These are phyloP conservation scores for Patella ulyssiponensis DNA, from an alignment of 2,888 invertebrate genomes.

Conservation along the genomic window DNA sequence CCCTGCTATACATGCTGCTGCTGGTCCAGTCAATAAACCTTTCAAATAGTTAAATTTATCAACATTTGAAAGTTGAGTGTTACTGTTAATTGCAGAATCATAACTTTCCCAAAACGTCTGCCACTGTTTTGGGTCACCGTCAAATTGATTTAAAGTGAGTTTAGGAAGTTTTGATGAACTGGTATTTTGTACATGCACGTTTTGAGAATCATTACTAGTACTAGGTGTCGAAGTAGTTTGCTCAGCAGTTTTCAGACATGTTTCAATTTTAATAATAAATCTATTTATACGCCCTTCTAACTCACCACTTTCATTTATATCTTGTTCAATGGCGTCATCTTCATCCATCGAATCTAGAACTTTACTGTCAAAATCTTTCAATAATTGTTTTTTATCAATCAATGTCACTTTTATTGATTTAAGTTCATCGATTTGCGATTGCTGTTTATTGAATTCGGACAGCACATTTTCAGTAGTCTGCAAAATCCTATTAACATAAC, in stretches of 20 bases:
- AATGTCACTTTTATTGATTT: background rate
- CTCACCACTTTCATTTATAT: background rate
- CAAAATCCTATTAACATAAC: no score
- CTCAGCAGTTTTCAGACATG: background rate
- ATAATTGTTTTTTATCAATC: background rate
- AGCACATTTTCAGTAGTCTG: no score
- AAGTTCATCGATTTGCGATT: background rate
- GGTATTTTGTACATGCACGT: background rate
- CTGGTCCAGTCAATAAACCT: slow-evolving; percentile 24
- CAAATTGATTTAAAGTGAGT: slow-evolving; percentile 21
- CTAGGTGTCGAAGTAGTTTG: background rate
- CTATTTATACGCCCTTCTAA: background rate
- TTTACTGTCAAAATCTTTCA: background rate
- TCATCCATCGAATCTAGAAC: background rate
- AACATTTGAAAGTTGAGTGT: slow-evolving; percentile 17
- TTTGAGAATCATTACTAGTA: background rate
- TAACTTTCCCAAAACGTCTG: slow-evolving; percentile 30
- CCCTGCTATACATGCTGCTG: slow-evolving; percentile 25
- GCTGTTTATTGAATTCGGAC: background rate
- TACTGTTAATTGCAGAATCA: slow-evolving; percentile 23
- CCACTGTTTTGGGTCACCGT: slow-evolving; percentile 24
- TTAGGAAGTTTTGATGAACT: slow-evolving; percentile 22
- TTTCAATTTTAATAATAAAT: background rate
- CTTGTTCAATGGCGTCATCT: background rate
- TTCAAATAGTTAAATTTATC: slow-evolving; percentile 29